Percentiles rank a stretch among this genome's conserved stretches.
Evolutionary conservation across 2,888 invertebrate genomes (phyloP).

Genomic region (Drosophila colorata): DNA sequence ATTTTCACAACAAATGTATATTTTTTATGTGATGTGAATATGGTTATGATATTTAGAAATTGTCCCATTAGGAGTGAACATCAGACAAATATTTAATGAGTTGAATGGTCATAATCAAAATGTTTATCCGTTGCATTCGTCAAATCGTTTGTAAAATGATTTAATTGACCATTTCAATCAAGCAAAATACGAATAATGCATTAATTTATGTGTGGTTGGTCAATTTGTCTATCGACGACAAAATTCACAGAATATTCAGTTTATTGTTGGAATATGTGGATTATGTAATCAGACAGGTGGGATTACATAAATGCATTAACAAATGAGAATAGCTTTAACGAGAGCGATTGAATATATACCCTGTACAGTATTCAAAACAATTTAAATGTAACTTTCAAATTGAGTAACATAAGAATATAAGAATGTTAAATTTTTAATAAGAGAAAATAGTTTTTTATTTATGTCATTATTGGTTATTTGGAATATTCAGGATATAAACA

Average conservation of each 20-base stretch:
- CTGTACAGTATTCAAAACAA: no score
- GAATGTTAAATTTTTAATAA: no score
- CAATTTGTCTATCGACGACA: background rate
- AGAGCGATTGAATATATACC: background rate
- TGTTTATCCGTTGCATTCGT: constrained; percentile 23
- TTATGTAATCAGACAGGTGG: constrained; percentile 7
- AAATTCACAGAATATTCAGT: constrained; percentile 2
- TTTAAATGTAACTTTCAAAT: no score
- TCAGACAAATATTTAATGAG: constrained; percentile 14
- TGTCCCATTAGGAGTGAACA: background rate
- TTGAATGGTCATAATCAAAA: constrained; percentile 21
- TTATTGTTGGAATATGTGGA: background rate
- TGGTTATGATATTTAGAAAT: background rate
- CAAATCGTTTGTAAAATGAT: constrained; percentile 48
- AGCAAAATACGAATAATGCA: constrained; percentile 8
- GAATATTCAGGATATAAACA: no score
- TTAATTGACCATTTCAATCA: constrained; percentile 34
- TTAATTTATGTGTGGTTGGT: constrained; percentile 17
- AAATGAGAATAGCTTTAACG: background rate
- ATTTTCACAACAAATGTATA: background rate
- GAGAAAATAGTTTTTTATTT: no score
- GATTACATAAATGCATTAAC: background rate
- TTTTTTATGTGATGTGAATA: no score
- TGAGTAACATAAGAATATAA: no score
- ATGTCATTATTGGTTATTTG: no score